Percentiles rank a stretch among this genome's conserved stretches.
Conservation (phyloP, 2,888 invertebrate genomes). For the Tachina fera region DNA sequence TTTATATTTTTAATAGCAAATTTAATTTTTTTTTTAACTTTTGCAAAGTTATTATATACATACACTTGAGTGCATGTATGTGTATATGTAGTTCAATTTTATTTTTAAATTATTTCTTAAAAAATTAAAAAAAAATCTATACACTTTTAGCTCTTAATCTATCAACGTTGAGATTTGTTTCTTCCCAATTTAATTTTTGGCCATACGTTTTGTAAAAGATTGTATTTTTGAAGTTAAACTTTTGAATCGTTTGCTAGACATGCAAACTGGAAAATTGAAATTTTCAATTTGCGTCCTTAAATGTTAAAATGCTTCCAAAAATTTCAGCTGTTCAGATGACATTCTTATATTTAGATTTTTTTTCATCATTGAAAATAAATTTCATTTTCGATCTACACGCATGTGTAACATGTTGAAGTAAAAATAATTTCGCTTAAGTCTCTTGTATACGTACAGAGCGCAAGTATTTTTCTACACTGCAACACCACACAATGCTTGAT, state of each 20-base stretch:
- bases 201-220: constrained; percentile 46
- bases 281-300: not conserved
- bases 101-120: constrained; percentile 46
- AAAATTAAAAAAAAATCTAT: constrained; percentile 44
- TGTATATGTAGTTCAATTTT: constrained; percentile 38
- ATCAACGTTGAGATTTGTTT: constrained; percentile 54
- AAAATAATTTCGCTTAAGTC: constrained; percentile 53
- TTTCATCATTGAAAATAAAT: constrained; percentile 16
- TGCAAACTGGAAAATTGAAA: constrained; percentile 20
- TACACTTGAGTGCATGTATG: too few relatives aligned
- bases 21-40: constrained; percentile 54
- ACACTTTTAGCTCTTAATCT: constrained; percentile 40
- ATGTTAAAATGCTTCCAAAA: constrained; percentile 17
- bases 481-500: constrained; percentile 52
- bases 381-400: constrained; percentile 50
- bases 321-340: constrained; percentile 3
- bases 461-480: constrained; percentile 56
- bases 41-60: constrained; percentile 57
- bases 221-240: constrained; percentile 32
- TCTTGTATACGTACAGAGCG: constrained; percentile 31
- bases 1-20: constrained; percentile 43
- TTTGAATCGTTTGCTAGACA: constrained; percentile 19
- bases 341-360: constrained; percentile 15
- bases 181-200: constrained; percentile 54
- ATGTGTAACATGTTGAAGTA: constrained; percentile 54